Base-by-base conservation (phyloP, 2,113 vertebrate species). In the Chloroceryle aenea region DNA sequence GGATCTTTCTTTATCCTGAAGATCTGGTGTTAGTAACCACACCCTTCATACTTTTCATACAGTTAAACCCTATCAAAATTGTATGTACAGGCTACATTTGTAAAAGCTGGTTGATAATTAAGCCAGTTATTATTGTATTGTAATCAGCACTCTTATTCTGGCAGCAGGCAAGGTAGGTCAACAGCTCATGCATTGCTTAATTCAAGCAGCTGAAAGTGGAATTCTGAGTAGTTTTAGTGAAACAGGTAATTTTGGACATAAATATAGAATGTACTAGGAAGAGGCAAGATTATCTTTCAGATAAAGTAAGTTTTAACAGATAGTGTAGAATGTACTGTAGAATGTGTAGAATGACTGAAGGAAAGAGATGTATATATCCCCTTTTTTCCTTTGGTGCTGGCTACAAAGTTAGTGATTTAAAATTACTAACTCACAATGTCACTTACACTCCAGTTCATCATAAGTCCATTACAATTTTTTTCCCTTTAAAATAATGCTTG, bases 91-190 rank as follows among this genome's bases (percentile, higher is more conserved):
- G 34, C 53, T 91, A 32, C 29, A 58, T 88, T 81, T 85, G 63
- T 85, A 85, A 80, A 85, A 95, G 69, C 69, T 77, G 58, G 64
- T 76, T 88, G 69, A 93, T 85, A 81, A 91, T 62, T 77, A 91
- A 86, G 13, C 80, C 56, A 73, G 66, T 59, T 86, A 74, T 71
- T 85, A 72, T 43, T 89, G 30, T 82, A 64, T 85, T 81, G 40
- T 82, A 85, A 85, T 82, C 76, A 73, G 17, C 23, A 64, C 26
- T 80, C 42, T 86, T 52, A 81, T 38, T 84, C 55, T 78, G 53
- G 50, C 61, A 77, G 48, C 23, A 86, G 50, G 34, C 32, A 74
- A 81, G 75, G 42, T 62, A 82, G 43, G 50, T 89, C 55, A 85
- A 59, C 59, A 91, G 27, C 85, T 74, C 53, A 59, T 8, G 10